Evolutionary conservation across 2,888 invertebrate genomes (phyloP), one percentile per base, ranked within the genome.

Genomic region (Carcina quercana): DNA sequence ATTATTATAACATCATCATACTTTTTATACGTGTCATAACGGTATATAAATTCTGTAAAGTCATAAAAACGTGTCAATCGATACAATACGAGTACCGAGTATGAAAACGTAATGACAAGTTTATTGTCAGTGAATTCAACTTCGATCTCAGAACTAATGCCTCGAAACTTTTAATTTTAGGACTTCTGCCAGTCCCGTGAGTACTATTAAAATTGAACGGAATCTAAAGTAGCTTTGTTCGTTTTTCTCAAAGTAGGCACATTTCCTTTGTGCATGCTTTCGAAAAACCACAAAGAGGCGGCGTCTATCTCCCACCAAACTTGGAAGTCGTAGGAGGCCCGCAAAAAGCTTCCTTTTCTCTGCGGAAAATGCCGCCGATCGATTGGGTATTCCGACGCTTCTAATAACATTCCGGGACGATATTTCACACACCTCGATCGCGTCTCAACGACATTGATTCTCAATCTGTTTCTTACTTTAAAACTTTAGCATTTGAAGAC

Each of bases 351-450:
- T 57, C 51, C 59, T 56, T 65, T 24, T 59, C 59, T 54, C 46
- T 51, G 53, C 41, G 53, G 57, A 57, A 60, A 63, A 62, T 59
- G 57, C 59, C 55, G 45, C 37, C 58, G 59, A 75, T 75, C 76
- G 71, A 73, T 74, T 53, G 59, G 54, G 59, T 63, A 63, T 66
- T 59, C 60, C 58, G 53, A 49, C 53, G 59, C 61, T 64, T 75
- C 69, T 74, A 75, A 78, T 76, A 76, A 75, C 72, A 78, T 75
- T 74, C 73, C 71, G 54, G 58, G 50, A 63, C 62, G 64, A 63
- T 66, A 69, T 67, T 65, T 67, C 59, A 63, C 66, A 55, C 62
- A 59, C 58, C 53, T 59, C 50, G 59, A 52, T 58, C 59, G 59
- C 53, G 49, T 53, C 58, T 55, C 53, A 11, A 17, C 26, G 10